Evolutionary conservation across 2,113 vertebrate species (phyloP), one percentile per base, ranked within the genome.

Genomic region (Brachyistius frenatus): DNA sequence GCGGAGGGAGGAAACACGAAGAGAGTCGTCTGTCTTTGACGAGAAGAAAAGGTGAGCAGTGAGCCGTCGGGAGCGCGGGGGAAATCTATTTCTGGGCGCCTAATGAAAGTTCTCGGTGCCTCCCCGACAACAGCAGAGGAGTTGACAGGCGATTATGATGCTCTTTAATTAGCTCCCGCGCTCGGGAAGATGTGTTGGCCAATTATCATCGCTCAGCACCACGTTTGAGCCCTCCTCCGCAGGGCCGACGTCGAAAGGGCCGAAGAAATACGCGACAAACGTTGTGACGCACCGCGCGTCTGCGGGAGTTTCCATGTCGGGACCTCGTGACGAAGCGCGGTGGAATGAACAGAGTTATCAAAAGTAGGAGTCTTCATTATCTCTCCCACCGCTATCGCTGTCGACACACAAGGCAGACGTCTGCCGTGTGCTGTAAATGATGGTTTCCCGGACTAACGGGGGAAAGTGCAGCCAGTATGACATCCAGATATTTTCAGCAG

Each of bases 1-100:
- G 67, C 16, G 72, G 7, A 31, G 61, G 39, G 23, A 23, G 62
- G 63, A 5, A 36, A 65, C 31, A 13, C 66, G 66, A 73, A 63
- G n/a, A 35, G 52, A 56, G 57, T 56, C 37, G n/a, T n/a, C 49
- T 79, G 1, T 4, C 80, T 84, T 76, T 87, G 87, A 89, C 73
- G 86, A 84, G 80, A 87, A 78, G 70, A 71, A 79, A 78, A 91
- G 87, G 91, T 91, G 88, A 89, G 74, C 80, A 85, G 84, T n/a
- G 84, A 92, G 82, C 88, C 84, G 91, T 84, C 62, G 46, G 46
- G 78, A 77, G 86, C 70, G 71, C 49, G 1, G 56, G 65, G 73
- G 57, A 63, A 63, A 76, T 87, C 90, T 94, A 92, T 95, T 94
- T 92, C 88, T 92, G 93, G 67, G 39, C 2, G 15, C 73, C 61